phyloP scores from a whole-genome alignment of 1,140 invertebrate species.

The Rhizoglyphus robini region DNA sequence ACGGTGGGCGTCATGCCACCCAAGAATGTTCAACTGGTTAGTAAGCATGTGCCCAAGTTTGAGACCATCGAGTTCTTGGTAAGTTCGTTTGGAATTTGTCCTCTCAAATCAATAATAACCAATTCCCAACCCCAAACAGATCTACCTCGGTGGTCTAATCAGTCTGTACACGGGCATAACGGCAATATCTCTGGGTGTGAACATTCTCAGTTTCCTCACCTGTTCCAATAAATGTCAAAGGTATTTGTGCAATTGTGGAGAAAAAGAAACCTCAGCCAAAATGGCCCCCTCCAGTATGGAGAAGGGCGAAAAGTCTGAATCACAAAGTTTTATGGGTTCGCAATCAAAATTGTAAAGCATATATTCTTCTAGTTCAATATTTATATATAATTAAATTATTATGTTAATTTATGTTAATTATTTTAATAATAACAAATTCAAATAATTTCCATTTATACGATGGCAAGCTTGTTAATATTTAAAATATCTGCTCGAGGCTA shows the following conservation, averaged over 20 bases:
- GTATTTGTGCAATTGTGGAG: neutral
- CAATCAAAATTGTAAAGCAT: too few relatives aligned
- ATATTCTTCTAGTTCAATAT: too few relatives aligned
- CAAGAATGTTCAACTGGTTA: conserved; percentile 7
- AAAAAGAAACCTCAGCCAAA: too few relatives aligned
- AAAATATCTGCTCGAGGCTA: too few relatives aligned
- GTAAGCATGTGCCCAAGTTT: conserved; percentile 10
- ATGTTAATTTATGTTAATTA: too few relatives aligned
- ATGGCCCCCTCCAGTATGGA: too few relatives aligned
- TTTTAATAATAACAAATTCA: too few relatives aligned
- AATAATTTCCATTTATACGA: too few relatives aligned
- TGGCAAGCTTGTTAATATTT: too few relatives aligned
- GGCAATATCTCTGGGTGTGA: neutral
- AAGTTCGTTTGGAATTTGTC: neutral
- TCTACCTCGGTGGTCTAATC: neutral
- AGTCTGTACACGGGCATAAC: neutral
- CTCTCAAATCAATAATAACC: neutral
- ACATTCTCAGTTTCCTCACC: neutral
- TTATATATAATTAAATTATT: too few relatives aligned
- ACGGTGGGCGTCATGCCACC: conserved; percentile 4
- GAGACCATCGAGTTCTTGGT: conserved; percentile 2
- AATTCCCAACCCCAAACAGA: neutral
- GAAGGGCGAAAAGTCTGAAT: too few relatives aligned
- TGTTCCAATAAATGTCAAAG: neutral
- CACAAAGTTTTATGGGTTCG: too few relatives aligned